A percentile compares a stretch with the other conserved stretches of the same genome.
Evolutionary conservation across 2,888 invertebrate species (phyloP).

Genomic region (Aspidiotus rigidus): DNA sequence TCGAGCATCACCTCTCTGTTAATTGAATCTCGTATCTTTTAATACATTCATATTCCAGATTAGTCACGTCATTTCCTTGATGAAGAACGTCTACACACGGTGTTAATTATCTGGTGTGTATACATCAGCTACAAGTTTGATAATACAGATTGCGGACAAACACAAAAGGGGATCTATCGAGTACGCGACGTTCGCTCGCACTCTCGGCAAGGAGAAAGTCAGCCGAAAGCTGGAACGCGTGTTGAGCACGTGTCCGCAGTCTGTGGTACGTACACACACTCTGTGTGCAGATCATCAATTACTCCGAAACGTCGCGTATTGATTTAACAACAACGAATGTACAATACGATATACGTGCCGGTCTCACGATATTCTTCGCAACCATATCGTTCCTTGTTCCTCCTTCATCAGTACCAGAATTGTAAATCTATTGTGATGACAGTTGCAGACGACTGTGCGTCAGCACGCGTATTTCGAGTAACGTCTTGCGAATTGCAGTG

Average conservation of each 20-base stretch:
- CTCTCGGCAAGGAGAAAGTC: slow-evolving; percentile 3
- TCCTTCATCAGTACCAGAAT: not conserved
- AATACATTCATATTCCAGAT: too few species aligned
- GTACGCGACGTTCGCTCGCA: not conserved
- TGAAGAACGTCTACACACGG: too few species aligned
- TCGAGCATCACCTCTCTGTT: too few species aligned
- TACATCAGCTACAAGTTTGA: too few species aligned
- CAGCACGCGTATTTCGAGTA: not conserved
- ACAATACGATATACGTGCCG: not conserved
- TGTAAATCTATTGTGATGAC: slow-evolving; percentile 4
- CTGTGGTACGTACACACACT: not conserved
- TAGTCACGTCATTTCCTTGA: too few species aligned
- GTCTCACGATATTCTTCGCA: too few species aligned
- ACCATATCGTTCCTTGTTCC: not conserved
- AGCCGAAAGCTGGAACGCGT: slow-evolving; percentile 3
- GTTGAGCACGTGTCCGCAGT: slow-evolving; percentile 5
- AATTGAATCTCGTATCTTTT: too few species aligned
- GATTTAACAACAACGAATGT: not conserved
- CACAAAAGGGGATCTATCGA: too few species aligned
- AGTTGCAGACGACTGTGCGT: slow-evolving; percentile 2
- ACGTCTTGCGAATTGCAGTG: not conserved
- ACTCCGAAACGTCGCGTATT: not conserved
- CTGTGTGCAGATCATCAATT: not conserved
- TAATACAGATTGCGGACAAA: too few species aligned
- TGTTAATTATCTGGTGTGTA: too few species aligned